These are phyloP conservation scores for Scarus forsteni DNA, from an alignment of 2,797 vertebrate species.

Conservation along the genomic window DNA sequence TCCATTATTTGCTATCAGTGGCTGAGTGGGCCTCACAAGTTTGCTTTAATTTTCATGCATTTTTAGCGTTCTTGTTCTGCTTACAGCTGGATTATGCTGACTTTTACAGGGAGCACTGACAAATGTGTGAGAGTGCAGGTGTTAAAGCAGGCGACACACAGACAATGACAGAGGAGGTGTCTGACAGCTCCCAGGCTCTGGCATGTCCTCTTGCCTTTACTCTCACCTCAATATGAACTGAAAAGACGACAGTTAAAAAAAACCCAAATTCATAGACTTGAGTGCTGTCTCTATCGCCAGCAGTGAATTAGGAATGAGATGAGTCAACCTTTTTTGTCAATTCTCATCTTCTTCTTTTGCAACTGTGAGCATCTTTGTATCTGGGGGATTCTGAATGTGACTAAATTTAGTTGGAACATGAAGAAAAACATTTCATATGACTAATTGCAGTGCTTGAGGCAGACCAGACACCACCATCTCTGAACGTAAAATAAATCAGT, in stretches of 20 bases:
- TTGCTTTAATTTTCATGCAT: constrained; percentile 3
- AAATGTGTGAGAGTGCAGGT: constrained; percentile 32
- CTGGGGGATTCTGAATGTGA: constrained; percentile 12
- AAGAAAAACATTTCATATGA: constrained; percentile 12
- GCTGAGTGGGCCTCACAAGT: constrained; percentile 7
- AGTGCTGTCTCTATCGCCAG: constrained; percentile 47
- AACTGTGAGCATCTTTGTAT: constrained; percentile 31
- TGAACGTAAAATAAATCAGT: no score
- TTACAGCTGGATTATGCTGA: constrained; percentile 21
- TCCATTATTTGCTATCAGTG: not conserved
- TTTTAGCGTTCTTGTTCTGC: not conserved
- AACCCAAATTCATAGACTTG: constrained; percentile 48
- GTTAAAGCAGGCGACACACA: constrained; percentile 45
- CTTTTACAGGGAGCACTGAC: constrained; percentile 11
- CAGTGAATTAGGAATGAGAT: constrained; percentile 61
- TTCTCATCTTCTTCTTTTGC: constrained; percentile 37
- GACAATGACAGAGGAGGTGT: constrained; percentile 50
- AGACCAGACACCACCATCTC: not conserved
- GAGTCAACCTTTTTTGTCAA: constrained; percentile 62
- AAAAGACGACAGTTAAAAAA: constrained; percentile 55
- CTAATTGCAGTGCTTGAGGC: constrained; percentile 2
- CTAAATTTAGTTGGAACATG: constrained; percentile 1
- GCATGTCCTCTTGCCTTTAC: constrained; percentile 29
- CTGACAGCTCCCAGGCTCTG: constrained; percentile 40
- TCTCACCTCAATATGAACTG: constrained; percentile 61